Base-by-base conservation (phyloP, 2,797 vertebrate species). In the Falco columbarius region DNA sequence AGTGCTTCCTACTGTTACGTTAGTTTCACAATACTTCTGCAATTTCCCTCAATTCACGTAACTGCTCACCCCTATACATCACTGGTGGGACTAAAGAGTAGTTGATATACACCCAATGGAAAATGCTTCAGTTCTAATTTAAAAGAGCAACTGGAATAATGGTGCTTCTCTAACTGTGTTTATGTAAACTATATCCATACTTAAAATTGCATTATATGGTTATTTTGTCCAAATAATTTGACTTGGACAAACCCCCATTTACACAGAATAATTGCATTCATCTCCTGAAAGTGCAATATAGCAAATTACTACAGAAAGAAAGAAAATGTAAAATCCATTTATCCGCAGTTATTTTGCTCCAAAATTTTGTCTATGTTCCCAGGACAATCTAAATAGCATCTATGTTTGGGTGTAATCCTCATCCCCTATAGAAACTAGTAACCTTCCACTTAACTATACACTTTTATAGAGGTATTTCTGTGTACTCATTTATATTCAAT, bases 131-230 rank as follows among this genome's bases (percentile, higher is more conserved):
- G 26, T 30, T 47, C 7, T 36, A 51, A n/a, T 18, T 26, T 6
- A 29, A 6, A 8, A 67, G 5, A 72, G 30, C 23, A 83, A 82
- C 4, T 26, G 5, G 8, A 67, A 71, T 42, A 59, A 68, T 5
- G 19, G 3, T 15, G 52, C n/a, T 89, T 72, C 27, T 46, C 6
- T 51, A 27, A 54, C 23, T 5, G 6, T 15, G 20, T n/a, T 86
- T 90, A 18, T 38, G 17, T 17, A 85, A 61, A 55, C 5, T 3
- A 61, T 8, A 63, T 5, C 10, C 15, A 15, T 34, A 30, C 12
- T 71, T n/a, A 36, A 63, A 77, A 70, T 11, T 38, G 14, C 3
- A 4, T 21, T 5, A 36, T n/a, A 34, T 0, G 0, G 9, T 68
- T 86, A 26, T 46, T 82, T 67, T 65, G 14, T 34, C 75, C 30